phyloP scores from a whole-genome alignment of 2,797 vertebrate species.

The Scarus forsteni region DNA sequence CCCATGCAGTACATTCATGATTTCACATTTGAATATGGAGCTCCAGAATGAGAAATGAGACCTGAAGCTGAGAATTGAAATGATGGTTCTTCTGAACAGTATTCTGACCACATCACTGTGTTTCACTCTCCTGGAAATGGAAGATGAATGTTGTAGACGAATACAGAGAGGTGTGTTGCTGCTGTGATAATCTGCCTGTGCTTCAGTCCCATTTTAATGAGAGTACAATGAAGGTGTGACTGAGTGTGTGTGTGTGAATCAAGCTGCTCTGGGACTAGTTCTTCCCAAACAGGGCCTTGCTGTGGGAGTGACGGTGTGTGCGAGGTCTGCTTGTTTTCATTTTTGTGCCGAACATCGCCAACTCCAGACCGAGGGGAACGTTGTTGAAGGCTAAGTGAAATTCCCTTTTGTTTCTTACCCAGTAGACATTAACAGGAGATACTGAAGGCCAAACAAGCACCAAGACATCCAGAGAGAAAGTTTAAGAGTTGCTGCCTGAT shows the following conservation, averaged over 20 bases:
- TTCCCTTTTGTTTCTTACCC: no score
- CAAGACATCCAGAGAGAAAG: no score
- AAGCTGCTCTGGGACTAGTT: conserved; percentile 23
- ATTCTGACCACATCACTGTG: conserved; percentile 74
- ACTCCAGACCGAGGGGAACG: conserved; percentile 14
- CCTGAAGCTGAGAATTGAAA: neutral
- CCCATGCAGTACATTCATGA: conserved; percentile 1
- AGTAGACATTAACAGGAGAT: no score
- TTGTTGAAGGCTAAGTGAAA: neutral
- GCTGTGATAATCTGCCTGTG: conserved; percentile 44
- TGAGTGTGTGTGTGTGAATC: conserved; percentile 2
- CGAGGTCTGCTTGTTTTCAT: conserved; percentile 2
- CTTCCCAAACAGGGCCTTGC: neutral
- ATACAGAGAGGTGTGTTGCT: conserved; percentile 23
- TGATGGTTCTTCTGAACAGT: conserved; percentile 20
- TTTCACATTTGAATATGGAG: conserved; percentile 18
- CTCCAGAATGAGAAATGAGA: neutral
- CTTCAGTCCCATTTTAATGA: conserved; percentile 38
- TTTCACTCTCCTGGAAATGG: conserved; percentile 34
- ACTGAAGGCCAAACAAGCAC: no score
- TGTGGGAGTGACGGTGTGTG: neutral
- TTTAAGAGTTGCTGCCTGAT: no score
- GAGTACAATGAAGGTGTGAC: conserved; percentile 6
- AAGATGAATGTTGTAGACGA: conserved; percentile 44
- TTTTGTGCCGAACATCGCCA: conserved; percentile 21